A percentile compares a stretch with the other conserved stretches of the same genome.
These are phyloP conservation scores for Albula glossodonta DNA, from an alignment of 2,113 vertebrate species.

Conservation along the genomic window DNA sequence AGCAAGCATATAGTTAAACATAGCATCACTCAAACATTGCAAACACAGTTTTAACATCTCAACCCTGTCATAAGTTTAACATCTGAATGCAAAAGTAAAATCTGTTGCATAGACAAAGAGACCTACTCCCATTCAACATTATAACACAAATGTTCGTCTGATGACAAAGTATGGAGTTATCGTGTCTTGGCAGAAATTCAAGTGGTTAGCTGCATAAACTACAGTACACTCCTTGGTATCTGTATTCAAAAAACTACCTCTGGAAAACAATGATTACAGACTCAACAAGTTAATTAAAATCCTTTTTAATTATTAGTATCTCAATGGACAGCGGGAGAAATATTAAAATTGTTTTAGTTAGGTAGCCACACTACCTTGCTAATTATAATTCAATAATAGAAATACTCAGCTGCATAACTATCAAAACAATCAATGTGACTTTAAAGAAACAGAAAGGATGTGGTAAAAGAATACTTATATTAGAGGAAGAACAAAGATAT, in stretches of 20 bases:
- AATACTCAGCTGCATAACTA: neutral
- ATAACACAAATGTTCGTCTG: neutral
- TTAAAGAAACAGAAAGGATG: too few relatives aligned
- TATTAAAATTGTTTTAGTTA: neutral
- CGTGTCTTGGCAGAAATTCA: neutral
- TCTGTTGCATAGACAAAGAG: neutral
- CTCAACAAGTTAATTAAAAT: neutral
- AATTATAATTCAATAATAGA: neutral
- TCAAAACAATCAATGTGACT: neutral
- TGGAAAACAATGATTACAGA: neutral
- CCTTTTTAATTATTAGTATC: neutral
- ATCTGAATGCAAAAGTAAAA: neutral
- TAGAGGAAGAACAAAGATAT: neutral
- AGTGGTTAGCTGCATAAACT: neutral
- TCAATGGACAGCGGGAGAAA: neutral
- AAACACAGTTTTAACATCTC: neutral
- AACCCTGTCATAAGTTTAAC: neutral
- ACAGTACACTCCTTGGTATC: neutral
- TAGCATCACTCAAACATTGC: too few relatives aligned
- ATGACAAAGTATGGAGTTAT: neutral
- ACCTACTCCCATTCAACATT: neutral
- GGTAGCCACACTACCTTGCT: neutral
- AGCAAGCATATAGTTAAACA: too few relatives aligned
- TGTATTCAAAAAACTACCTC: neutral
- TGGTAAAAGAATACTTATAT: neutral